Evolutionary conservation across 2,888 invertebrate genomes (phyloP), one percentile per base, ranked within the genome.

Genomic region (Polydrusus pterygomalis): DNA sequence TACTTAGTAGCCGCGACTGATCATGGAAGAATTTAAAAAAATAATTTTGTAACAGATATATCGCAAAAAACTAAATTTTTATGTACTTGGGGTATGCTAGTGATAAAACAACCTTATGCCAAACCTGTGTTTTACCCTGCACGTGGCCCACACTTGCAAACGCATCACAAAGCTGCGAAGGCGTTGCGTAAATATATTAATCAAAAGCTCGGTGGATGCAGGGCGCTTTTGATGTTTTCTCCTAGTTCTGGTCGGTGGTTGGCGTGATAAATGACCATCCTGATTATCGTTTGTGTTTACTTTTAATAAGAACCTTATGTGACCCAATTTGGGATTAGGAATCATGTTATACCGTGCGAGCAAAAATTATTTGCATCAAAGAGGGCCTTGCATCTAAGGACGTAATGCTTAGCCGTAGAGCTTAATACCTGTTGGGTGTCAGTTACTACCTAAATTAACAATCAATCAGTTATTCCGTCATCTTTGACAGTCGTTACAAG

Each of bases 71-170:
- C n/a, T n/a, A n/a, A n/a, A n/a, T n/a, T n/a, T n/a, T n/a, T n/a
- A n/a, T n/a, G n/a, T n/a, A n/a, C n/a, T n/a, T n/a, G n/a, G n/a
- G n/a, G n/a, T n/a, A n/a, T n/a, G n/a, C n/a, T n/a, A n/a, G n/a
- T n/a, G n/a, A n/a, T n/a, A n/a, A n/a, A n/a, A n/a, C n/a, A n/a
- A n/a, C 25, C 34, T 43, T n/a, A 56, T 38, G 17, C 64, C 65
- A n/a, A 40, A 34, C 54, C 67, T 67, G 67, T 40, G 2, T 25
- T 40, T n/a, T 38, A 38, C 11, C 25, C 34, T 30, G 69, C 74
- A 74, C 69, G 60, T 74, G 74, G 74, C 15, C 30, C 62, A 74
- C 74, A 74, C 74, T 74, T 74, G 74, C 62, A 56, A 68, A 68
- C 69, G 40, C 58, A 65, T 43, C 40, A 30, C 38, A 47, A 49